Base-by-base conservation (phyloP, 1,140 invertebrate species). In the Pomacea maculata region DNA sequence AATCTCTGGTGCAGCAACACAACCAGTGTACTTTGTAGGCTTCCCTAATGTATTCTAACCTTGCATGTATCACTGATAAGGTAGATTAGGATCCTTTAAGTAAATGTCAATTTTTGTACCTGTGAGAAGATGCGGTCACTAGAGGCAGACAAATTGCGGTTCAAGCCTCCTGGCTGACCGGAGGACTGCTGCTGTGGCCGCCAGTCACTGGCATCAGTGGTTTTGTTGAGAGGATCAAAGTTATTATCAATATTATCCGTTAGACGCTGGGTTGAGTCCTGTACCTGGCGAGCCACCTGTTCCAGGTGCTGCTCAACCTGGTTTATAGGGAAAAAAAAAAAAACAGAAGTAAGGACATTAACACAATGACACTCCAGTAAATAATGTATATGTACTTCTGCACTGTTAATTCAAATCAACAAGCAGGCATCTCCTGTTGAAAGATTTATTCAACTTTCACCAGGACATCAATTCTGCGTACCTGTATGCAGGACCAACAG, bases 271-370 rank as follows among this genome's bases (percentile, higher is more conserved):
- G 87, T 83, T 82, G 84, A 85, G 82, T 87, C 82, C 29, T 87
- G 84, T n/a, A 87, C 85, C 55, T 85, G 80, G 52, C 85, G 79
- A 1, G 86, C 84, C 83, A 88, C 81, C 78, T 88, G 85, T 72
- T 83, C 83, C 77, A 87, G 80, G 21, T 86, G 85, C 68, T 87
- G 86, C 55, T 85, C 82, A 63, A 81, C 79, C 55, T 78, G 65
- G 0, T 34, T 34, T 21, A 73, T 6, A 73, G 17, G 45, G 34
- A 19, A 10, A 34, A 70, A 19, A 34, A 70, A 19, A 29, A 21
- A 11, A 45, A 70, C 7, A 15, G 21, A 70, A n/a, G 67, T 10
- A n/a, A 70, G 9, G 67, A 70, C 7, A 70, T 17, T 12, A 8
- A 21, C 34, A 70, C 67, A 81, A 78, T 82, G 83, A 85, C 86